These are phyloP conservation scores for Spodoptera littoralis DNA, from an alignment of 2,888 invertebrate species.

Conservation along the genomic window DNA sequence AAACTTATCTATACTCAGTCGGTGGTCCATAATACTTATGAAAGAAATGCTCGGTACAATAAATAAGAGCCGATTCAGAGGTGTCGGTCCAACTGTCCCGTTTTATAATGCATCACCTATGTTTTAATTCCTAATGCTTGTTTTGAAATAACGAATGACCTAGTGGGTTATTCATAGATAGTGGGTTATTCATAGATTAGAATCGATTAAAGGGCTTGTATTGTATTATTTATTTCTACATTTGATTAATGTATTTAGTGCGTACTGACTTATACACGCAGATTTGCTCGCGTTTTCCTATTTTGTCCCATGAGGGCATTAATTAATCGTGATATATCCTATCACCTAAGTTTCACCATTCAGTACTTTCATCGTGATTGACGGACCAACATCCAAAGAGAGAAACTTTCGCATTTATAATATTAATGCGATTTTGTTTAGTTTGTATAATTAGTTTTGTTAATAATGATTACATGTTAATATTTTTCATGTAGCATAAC, in stretches of 20 bases:
- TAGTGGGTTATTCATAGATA: slow-evolving; percentile 45
- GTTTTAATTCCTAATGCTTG: slow-evolving; percentile 69
- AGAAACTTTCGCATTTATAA: no score
- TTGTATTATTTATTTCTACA: slow-evolving; percentile 36
- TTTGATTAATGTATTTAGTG: background rate
- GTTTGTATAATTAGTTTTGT: no score
- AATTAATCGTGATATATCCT: no score
- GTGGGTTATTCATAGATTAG: slow-evolving; percentile 46
- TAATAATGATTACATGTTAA: no score
- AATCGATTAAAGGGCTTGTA: slow-evolving; percentile 41
- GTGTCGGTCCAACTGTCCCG: slow-evolving; percentile 72
- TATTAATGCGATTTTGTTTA: no score
- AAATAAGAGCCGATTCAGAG: slow-evolving; percentile 74
- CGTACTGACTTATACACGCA: no score
- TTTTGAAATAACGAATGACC: slow-evolving; percentile 60
- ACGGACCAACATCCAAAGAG: no score
- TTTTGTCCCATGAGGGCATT: no score
- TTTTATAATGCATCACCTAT: slow-evolving; percentile 72
- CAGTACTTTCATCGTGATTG: no score
- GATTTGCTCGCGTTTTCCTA: no score
- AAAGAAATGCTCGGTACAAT: slow-evolving; percentile 73
- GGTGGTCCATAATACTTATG: slow-evolving; percentile 74
- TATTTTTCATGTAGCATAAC: no score
- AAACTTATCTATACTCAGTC: slow-evolving; percentile 62
- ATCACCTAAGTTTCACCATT: no score